Base-by-base conservation (phyloP, 2,113 vertebrate species). In the Heterotilapia buettikoferi region DNA sequence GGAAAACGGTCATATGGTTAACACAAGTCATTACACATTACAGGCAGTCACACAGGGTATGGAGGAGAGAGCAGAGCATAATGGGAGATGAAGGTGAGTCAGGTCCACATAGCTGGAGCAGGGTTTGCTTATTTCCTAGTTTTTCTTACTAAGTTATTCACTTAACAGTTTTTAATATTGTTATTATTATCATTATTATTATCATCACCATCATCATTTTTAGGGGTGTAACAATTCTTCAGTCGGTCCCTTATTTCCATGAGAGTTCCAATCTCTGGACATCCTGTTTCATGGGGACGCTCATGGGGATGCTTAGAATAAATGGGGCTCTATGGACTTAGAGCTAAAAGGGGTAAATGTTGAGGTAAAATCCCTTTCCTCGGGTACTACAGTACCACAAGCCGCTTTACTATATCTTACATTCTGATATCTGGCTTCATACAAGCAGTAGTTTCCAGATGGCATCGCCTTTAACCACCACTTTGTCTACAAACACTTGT, bases 1-100 rank as follows among this genome's bases (percentile, higher is more conserved):
- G 89, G 86, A 97, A 97, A 95, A 82, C 96, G 94, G 80, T 66
- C 66, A 86, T 68, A 82, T 6, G 24, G 82, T 92, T 88, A 92
- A 47, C 52, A 38, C 12, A 4, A 31, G 40, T 61, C 29, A 13
- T 3, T 16, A 45, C 87, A 57, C 93, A 50, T 13, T 21, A 71
- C 80, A 66, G 19, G 40, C 21, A 40, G 85, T 57, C 53, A 78
- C 21, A 80, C 57, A 38, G 66, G 11, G 18, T 47, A 18, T 26
- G 24, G n/a, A 79, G 40, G 45, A 59, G 45, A 87, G 76, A 89
- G 84, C 21, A 33, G 29, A 88, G 91, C 36, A 84, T 90, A 21
- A 26, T 87, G 90, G 89, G 88, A 78, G 19, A 43, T 87, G 80
- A 86, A 78, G 10, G 36, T 68, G 33, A 76, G 78, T 82, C 54